Base-by-base conservation (phyloP, 2,797 vertebrate species). In the Apogon talboti region DNA sequence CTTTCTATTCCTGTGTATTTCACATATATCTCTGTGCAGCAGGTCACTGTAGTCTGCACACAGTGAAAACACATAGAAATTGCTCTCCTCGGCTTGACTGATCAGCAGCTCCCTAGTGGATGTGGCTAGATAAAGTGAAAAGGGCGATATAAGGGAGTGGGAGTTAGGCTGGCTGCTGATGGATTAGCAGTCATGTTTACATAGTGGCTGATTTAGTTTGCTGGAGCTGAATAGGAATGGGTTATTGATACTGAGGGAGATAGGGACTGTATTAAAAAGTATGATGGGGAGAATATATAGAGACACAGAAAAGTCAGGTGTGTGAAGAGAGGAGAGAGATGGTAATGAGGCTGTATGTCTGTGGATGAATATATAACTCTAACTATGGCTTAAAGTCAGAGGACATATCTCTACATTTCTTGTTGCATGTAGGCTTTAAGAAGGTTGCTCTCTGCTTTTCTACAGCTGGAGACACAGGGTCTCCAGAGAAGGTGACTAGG, bases 141-240 rank as follows among this genome's bases (percentile, higher is more conserved):
- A 78, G 56, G 79, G 82, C 71, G 76, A 78, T 82, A 71, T 72
- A 73, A 80, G 68, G 54, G 62, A 74, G 76, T 81, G 64, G 83
- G 82, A 84, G 76, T 78, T 42, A 40, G 71, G 60, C 76, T 78
- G 71, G 61, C 78, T 85, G 83, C 68, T 33, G 55, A 87, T 83
- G 86, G 89, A 90, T 91, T 90, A 90, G 84, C 83, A 78, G 78
- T 58, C 76, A 49, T 87, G 85, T 90, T 91, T 90, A 88, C 83
- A 90, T 80, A 85, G 87, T 47, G 56, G 64, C 69, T 82, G 85
- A 89, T 87, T 84, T 76, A 77, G 78, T 84, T 76, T 69, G 74
- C 75, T 52, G 44, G 62, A 82, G 84, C 81, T 77, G 63, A 71
- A 72, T 69, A 52, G 66, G 54, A 85, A 84, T 82, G 83, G 89